phyloP scores from a whole-genome alignment of 2,113 vertebrate species.

The Calidris pygmaea region DNA sequence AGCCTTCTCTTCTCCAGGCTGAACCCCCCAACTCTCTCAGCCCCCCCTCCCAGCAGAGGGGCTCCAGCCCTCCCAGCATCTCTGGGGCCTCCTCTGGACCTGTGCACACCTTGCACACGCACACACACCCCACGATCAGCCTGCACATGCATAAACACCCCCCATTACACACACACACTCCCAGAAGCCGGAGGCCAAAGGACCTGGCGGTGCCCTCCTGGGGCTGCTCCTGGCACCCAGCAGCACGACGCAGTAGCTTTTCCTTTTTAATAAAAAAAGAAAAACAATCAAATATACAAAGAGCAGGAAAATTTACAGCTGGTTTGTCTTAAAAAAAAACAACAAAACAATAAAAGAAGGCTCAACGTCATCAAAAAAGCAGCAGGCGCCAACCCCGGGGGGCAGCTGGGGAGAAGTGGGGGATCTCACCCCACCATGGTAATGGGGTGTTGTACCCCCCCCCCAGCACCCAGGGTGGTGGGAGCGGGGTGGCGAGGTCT shows the following conservation, averaged over 20 bases:
- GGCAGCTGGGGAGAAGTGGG: not conserved
- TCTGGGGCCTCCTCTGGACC: not conserved
- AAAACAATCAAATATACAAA: not conserved
- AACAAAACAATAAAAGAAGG: not conserved
- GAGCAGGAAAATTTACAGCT: not conserved
- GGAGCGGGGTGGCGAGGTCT: not conserved
- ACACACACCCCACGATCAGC: too few relatives aligned
- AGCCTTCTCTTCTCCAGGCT: not conserved
- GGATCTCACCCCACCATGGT: not conserved
- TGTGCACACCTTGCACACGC: not conserved
- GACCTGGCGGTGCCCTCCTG: not conserved
- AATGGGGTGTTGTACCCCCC: not conserved
- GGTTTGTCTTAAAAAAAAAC: not conserved
- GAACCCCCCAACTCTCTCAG: not conserved
- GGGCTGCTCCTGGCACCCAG: not conserved
- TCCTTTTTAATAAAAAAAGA: slow-evolving; percentile 47
- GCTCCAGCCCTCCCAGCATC: not conserved
- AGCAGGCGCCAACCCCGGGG: not conserved
- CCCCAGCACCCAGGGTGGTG: not conserved
- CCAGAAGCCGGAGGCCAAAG: not conserved
- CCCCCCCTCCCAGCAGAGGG: not conserved
- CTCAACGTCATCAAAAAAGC: not conserved
- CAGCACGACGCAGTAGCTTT: not conserved
- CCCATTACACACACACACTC: not conserved
- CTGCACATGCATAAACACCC: rapidly evolving